Evolutionary conservation across 2,888 invertebrate species (phyloP).

Genomic region (Resseliella maxima): DNA sequence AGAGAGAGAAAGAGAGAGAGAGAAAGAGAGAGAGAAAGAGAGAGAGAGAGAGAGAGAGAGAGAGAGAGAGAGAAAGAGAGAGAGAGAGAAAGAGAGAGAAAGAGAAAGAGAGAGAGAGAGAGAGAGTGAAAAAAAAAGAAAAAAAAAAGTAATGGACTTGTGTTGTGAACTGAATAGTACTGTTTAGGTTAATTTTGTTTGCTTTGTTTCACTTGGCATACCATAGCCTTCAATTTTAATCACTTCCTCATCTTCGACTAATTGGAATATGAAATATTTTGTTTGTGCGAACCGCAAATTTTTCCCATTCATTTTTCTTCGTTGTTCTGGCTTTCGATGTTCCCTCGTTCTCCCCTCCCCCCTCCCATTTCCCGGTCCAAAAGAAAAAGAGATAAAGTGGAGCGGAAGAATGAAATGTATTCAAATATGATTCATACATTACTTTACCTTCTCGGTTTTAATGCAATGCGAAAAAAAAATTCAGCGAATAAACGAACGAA

Average conservation of each 20-base stretch:
- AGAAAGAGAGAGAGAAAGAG: too few relatives aligned
- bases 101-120: too few relatives aligned
- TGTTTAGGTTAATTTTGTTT: slow-evolving; percentile 16
- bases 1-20: neutral
- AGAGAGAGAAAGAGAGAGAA: too few relatives aligned
- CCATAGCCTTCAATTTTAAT: neutral
- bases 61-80: too few relatives aligned
- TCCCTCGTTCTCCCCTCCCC: neutral
- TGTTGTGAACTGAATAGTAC: too few relatives aligned
- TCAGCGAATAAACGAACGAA: neutral
- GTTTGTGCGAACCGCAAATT: neutral
- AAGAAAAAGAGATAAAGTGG: neutral
- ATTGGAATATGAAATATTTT: slow-evolving; percentile 2
- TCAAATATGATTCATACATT: slow-evolving; percentile 1
- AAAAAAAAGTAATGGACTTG: too few relatives aligned
- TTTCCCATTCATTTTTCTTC: neutral
- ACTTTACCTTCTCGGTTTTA: neutral
- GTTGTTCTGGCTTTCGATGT: neutral
- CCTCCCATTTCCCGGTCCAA: neutral
- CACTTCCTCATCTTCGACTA: slow-evolving; percentile 47
- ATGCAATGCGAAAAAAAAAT: neutral
- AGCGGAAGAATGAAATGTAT: neutral
- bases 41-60: too few relatives aligned
- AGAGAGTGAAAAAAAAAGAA: too few relatives aligned
- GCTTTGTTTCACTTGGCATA: neutral